Evolutionary conservation across 2,797 vertebrate genomes (phyloP), one percentile per base, ranked within the genome.

Genomic region (Masticophis lateralis): DNA sequence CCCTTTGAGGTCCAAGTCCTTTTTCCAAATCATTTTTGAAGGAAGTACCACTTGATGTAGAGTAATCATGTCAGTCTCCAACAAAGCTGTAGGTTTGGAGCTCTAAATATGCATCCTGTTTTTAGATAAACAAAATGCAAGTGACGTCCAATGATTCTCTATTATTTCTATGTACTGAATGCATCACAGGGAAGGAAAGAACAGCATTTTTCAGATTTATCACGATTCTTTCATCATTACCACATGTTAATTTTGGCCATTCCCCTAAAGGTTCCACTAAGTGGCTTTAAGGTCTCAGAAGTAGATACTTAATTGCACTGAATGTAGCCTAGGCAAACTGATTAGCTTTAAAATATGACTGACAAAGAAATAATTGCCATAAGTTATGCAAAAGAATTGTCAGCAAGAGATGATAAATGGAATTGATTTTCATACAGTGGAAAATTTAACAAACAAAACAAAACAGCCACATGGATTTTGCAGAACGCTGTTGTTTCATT

Each of bases 261-360:
- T 86, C 57, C 90, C 87, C 87, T 63, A n/a, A 93, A 93, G 87
- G n/a, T 53, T 86, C 69, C 63, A 90, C 87, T 60, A 56, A 93
- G 90, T 83, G 87, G 66, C 87, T 91, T 89, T 53, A 27, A 22
- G 83, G 93, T 93, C 93, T 90, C 93, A 47, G 87, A 91, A 91
- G 93, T 89, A 93, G 93, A 86, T 63, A 91, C 51, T 93, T 91
- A 93, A 91, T 91, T 93, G 90, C 93, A 93, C 18, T n/a, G 87
- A 93, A 91, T 56, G 86, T 56, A 93, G 90, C 93, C 59, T 89
- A 93, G 69, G 90, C 93, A 93, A 91, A 93, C 90, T 91, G 93
- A 93, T 93, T 69, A 95, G 88, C 61, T 91, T 89, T 92, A 91
- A 92, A 94, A 92, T 92, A 94, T 60, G 94, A 60, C n/a, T 93